Percentiles rank a stretch among this genome's conserved stretches.
phyloP scores from a whole-genome alignment of 2,888 invertebrate genomes.

The Cinara cedri region DNA sequence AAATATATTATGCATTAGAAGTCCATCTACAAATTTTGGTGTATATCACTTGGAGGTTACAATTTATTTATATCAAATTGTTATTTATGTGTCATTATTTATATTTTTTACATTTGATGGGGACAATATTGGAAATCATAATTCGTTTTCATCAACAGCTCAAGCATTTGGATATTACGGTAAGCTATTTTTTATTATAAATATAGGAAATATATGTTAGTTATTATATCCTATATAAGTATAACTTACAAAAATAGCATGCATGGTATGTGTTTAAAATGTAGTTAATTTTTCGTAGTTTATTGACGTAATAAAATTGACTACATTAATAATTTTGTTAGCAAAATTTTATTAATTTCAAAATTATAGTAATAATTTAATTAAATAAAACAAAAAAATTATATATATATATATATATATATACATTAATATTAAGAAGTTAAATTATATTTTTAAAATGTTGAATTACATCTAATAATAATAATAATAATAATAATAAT shows the following conservation, averaged over 20 bases:
- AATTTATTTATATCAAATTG: neutral
- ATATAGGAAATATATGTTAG: constrained; percentile 22
- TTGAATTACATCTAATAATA: constrained; percentile 32
- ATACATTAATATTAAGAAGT: neutral
- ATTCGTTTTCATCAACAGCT: constrained; percentile 67
- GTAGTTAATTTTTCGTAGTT: constrained; percentile 36
- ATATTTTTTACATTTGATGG: constrained; percentile 56
- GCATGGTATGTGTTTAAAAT: constrained; percentile 50
- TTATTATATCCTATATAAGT: constrained; percentile 28
- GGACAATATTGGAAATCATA: constrained; percentile 24
- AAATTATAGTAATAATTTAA: constrained; percentile 28
- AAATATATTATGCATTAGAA: neutral
- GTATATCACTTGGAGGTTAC: constrained; percentile 46
- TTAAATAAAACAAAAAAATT: neutral
- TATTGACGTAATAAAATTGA: constrained; percentile 43
- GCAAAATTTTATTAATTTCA: constrained; percentile 31
- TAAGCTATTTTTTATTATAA: constrained; percentile 76
- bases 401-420: constrained; percentile 17
- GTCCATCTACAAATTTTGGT: constrained; percentile 17
- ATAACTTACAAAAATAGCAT: constrained; percentile 21
- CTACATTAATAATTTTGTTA: constrained; percentile 27
- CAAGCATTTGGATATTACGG: constrained; percentile 99
- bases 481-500: constrained; percentile 35
- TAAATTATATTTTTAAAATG: constrained; percentile 19
- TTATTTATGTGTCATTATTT: constrained; percentile 20